Evolutionary conservation across 53 echinoderm and acorn worm genomes (phyloP).

Genomic region (Holothuria scabra): DNA sequence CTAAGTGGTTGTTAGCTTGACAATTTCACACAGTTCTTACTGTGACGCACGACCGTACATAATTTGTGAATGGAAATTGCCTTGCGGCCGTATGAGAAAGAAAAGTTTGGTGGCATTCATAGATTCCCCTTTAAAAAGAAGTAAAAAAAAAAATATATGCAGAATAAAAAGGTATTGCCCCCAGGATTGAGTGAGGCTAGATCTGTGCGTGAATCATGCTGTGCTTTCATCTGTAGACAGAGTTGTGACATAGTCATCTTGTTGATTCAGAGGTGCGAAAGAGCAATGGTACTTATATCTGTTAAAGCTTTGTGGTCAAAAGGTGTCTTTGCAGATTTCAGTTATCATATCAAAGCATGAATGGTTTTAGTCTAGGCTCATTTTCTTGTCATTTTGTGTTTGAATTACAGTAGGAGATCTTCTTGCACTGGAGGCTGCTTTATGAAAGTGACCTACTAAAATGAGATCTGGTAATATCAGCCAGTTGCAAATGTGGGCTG

Average conservation of each 20-base stretch:
- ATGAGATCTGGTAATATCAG: too few relatives aligned
- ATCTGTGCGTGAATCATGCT: constrained; percentile 28
- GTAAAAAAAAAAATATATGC: background rate
- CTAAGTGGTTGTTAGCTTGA: too few relatives aligned
- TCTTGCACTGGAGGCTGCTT: too few relatives aligned
- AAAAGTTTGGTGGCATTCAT: background rate
- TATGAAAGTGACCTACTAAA: too few relatives aligned
- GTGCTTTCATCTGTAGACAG: background rate
- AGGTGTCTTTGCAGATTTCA: too few relatives aligned
- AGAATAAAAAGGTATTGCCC: background rate
- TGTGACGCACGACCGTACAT: constrained; percentile 29
- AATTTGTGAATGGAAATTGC: constrained; percentile 11
- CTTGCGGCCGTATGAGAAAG: background rate
- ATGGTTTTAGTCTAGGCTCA: too few relatives aligned
- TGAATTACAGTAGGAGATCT: too few relatives aligned
- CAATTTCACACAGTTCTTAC: background rate
- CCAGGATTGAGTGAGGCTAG: background rate
- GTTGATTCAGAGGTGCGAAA: background rate
- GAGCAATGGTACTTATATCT: too few relatives aligned
- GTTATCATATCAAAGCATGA: too few relatives aligned
- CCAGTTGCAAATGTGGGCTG: too few relatives aligned
- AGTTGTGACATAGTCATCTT: background rate
- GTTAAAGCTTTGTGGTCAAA: too few relatives aligned
- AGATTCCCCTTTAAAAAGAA: background rate
- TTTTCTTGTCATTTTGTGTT: too few relatives aligned